Evolutionary conservation across 1,140 invertebrate genomes (phyloP).

Genomic region (Drosophila insularis): DNA sequence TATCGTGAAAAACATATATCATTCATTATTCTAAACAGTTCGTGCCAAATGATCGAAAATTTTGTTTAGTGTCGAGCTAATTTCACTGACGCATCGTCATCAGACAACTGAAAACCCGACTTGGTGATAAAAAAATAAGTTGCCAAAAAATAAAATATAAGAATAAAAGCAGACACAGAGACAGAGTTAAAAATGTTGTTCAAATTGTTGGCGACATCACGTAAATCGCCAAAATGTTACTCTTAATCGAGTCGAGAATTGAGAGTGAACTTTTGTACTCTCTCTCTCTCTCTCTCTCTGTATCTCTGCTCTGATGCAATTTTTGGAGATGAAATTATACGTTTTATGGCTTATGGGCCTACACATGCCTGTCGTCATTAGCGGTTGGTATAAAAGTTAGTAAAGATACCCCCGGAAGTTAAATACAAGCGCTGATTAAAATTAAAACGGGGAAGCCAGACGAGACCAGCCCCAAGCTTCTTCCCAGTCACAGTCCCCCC

Average conservation of each 20-base stretch:
- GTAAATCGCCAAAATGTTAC: slow-evolving; percentile 42
- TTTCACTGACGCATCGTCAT: slow-evolving; percentile 61
- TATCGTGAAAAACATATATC: slow-evolving; percentile 32
- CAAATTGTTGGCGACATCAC: slow-evolving; percentile 56
- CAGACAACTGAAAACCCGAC: slow-evolving; percentile 20
- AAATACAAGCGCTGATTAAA: slow-evolving; percentile 44
- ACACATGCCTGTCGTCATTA: slow-evolving; percentile 16
- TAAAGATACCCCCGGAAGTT: neutral
- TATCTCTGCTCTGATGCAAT: slow-evolving; percentile 8
- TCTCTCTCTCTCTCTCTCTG: slow-evolving; percentile 4
- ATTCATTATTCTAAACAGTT: slow-evolving; percentile 37
- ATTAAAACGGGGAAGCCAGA: slow-evolving; percentile 65
- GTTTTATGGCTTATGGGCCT: slow-evolving; percentile 31
- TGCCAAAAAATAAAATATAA: neutral
- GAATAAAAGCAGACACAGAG: slow-evolving; percentile 15
- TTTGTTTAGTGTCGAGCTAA: slow-evolving; percentile 40
- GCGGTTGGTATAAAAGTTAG: slow-evolving; percentile 8
- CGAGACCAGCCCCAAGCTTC: slow-evolving; percentile 43
- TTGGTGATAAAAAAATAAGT: slow-evolving; percentile 20
- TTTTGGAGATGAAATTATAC: neutral
- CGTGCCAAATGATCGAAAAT: slow-evolving; percentile 55
- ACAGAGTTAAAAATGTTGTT: slow-evolving; percentile 18
- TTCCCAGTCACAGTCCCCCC: neutral
- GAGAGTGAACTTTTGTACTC: neutral
- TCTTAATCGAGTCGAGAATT: neutral